Percentiles rank a stretch among this genome's conserved stretches.
Conservation (phyloP, 2,113 vertebrate genomes). For the Tragelaphus buxtoni region DNA sequence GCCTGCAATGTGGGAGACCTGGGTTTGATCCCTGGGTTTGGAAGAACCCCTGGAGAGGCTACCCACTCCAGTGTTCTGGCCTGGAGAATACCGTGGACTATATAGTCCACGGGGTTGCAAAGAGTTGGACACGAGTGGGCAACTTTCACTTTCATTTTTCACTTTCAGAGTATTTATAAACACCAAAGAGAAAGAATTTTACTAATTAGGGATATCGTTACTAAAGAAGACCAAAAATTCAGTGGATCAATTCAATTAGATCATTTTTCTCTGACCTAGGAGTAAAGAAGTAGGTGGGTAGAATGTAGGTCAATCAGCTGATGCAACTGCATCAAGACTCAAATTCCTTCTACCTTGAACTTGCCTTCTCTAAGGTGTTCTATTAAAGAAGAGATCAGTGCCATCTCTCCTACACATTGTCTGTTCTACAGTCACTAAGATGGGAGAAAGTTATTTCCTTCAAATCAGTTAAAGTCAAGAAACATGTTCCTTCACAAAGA, state of each 20-base stretch:
- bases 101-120: neutral
- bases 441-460: neutral
- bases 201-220: neutral
- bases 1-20: neutral
- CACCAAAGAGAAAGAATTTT: neutral
- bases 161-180: neutral
- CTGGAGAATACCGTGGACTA: neutral
- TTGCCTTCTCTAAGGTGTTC: neutral
- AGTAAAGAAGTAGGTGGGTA: neutral
- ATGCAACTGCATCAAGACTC: neutral
- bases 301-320: neutral
- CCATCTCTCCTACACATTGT: neutral
- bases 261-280: neutral
- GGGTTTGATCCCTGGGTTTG: neutral
- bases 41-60: neutral
- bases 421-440: neutral
- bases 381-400: neutral
- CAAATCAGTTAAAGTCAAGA: neutral
- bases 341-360: neutral
- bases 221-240: neutral
- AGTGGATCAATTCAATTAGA: neutral
- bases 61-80: neutral
- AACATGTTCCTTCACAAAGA: neutral
- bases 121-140: accelerated
- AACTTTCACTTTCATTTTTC: neutral